phyloP scores from a whole-genome alignment of 92 coral and sea anemone genomes.

The Isaurus tuberculatus region DNA sequence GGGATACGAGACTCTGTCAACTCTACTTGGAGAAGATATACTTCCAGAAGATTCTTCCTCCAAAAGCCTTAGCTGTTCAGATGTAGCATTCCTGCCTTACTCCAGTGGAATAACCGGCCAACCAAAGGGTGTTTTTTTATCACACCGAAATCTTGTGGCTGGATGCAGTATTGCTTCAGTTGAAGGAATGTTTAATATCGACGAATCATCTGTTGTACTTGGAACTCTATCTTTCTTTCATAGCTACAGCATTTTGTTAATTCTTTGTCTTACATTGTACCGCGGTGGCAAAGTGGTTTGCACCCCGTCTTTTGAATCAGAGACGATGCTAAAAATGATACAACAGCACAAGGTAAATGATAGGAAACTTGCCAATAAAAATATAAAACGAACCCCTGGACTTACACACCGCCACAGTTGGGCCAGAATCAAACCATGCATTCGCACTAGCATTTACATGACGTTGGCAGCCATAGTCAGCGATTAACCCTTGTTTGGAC shows the following conservation, averaged over 20 bases:
- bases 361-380: too few species aligned
- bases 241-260: conserved; percentile 54
- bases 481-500: too few species aligned
- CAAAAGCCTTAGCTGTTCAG: conserved; percentile 62
- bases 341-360: conserved; percentile 74
- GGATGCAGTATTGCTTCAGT: conserved; percentile 26
- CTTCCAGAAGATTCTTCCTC: conserved; percentile 46
- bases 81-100: conserved; percentile 65
- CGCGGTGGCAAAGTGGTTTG: conserved; percentile 62
- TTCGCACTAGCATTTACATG: too few species aligned
- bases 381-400: too few species aligned
- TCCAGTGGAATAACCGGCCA: conserved; percentile 91
- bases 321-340: conserved; percentile 58
- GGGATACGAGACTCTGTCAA: conserved; percentile 69
- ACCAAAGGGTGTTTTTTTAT: conserved; percentile 86
- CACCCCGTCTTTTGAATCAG: conserved; percentile 63
- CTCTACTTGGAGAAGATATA: conserved; percentile 70
- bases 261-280: conserved; percentile 45
- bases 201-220: conserved; percentile 37
- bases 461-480: too few species aligned
- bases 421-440: too few species aligned
- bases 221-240: conserved; percentile 75
- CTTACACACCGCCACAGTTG: too few species aligned
- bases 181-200: conserved; percentile 17
- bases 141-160: conserved; percentile 76